Evolutionary conservation across 1,140 invertebrate species (phyloP), one percentile per base, ranked within the genome.

Genomic region (Nasonia longicornis): DNA sequence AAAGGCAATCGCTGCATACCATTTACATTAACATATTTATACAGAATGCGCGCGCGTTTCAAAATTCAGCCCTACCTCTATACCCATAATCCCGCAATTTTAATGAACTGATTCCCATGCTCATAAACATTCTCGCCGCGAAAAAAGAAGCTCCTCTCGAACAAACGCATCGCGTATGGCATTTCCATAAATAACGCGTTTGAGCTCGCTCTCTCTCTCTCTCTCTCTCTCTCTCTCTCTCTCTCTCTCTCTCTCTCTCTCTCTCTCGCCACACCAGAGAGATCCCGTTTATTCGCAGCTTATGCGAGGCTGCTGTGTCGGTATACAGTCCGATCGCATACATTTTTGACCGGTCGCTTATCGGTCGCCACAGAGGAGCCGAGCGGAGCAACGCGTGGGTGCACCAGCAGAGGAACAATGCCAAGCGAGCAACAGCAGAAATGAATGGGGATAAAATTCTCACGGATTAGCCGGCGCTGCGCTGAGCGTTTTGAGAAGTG

Each of bases 101-200:
- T 74, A 74, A 74, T 74, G 72, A n/a, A 74, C 42, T 42, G 45
- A 45, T 74, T 74, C 26, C 45, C 72, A 74, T 45, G 72, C 72
- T 45, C 72, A 45, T 74, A 74, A 74, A 74, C 72, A 45, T 48
- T 26, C 70, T 38, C 69, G 0, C 70, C 35, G 7, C 35, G 72
- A 26, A 74, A 52, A 48, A 74, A 74, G n/a, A 45, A 38, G 45
- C 20, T 29, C 14, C 2, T 71, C 42, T 31, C 72, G 26, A 74
- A 74, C n/a, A 74, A 74, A 74, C 72, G 72, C 72, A 29, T 22
- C 26, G 4, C 1, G 1, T 10, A 42, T 42, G n/a, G 45, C 45
- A 74, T 74, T 74, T 74, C 72, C 72, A 74, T 74, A 74, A 74
- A 74, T 74, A 74, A 74, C 38, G 72, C 72, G 42, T 74, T 71